These are phyloP conservation scores for Ptycholaimellus sp. DNA, from an alignment of 2,888 invertebrate species.

Conservation along the genomic window DNA sequence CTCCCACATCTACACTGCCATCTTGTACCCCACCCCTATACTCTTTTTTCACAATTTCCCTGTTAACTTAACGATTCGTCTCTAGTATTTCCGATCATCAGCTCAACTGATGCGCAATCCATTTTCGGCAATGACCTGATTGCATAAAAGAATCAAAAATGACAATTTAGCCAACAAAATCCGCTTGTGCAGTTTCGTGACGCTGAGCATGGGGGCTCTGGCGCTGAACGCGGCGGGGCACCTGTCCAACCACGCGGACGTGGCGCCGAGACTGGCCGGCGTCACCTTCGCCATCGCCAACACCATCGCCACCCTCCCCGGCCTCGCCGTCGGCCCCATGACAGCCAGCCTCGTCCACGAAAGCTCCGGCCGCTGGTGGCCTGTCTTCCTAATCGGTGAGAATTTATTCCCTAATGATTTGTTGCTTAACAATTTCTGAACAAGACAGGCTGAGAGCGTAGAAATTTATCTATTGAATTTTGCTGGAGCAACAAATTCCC, in stretches of 20 bases:
- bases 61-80: no score
- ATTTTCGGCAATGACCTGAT: no score
- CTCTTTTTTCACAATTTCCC: no score
- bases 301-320: slow-evolving; percentile 48
- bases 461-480: no score
- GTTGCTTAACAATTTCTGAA: no score
- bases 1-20: slow-evolving; percentile 42
- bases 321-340: slow-evolving; percentile 48
- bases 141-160: neutral
- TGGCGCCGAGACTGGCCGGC: slow-evolving; percentile 51
- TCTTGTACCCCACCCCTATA: slow-evolving; percentile 34
- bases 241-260: slow-evolving; percentile 49
- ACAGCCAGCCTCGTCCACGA: slow-evolving; percentile 47
- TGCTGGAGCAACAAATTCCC: no score
- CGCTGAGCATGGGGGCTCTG: slow-evolving; percentile 48
- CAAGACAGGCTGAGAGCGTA: no score
- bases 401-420: no score
- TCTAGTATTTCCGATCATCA: no score
- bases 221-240: slow-evolving; percentile 52
- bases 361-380: slow-evolving; percentile 46
- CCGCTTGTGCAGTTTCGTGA: slow-evolving; percentile 37
- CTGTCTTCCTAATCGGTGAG: no score
- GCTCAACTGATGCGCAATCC: no score
- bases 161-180: neutral
- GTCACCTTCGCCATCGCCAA: slow-evolving; percentile 51